Conservation (phyloP, 2,113 vertebrate genomes). For the Picathartes gymnocephalus region DNA sequence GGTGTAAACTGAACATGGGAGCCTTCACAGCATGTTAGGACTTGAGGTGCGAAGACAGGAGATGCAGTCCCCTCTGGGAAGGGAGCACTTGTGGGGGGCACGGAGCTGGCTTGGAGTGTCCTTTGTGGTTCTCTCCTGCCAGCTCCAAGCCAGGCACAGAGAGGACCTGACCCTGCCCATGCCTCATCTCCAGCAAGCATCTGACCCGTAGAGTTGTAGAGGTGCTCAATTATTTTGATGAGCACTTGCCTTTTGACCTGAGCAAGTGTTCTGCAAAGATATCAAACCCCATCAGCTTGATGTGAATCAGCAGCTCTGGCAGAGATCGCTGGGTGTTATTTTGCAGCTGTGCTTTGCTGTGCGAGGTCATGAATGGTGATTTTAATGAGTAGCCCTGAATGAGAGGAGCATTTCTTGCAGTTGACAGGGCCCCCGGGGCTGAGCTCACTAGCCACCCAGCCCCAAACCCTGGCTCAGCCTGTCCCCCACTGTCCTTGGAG, state of each 20-base stretch:
- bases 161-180: not conserved
- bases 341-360: not conserved
- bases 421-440: not conserved
- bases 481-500: not conserved
- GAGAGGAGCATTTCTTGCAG: not conserved
- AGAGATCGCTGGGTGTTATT: not conserved
- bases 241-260: not conserved
- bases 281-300: not conserved
- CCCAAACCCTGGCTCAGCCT: not conserved
- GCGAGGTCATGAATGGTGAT: rapidly evolving
- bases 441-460: not conserved
- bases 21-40: not conserved
- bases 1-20: not conserved
- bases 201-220: rapidly evolving
- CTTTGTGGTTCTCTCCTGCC: not conserved
- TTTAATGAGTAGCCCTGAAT: not conserved
- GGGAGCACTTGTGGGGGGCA: rapidly evolving
- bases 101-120: rapidly evolving
- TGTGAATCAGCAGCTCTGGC: not conserved
- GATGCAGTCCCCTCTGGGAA: not conserved
- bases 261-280: not conserved
- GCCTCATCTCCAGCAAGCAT: not conserved
- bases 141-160: not conserved
- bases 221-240: not conserved
- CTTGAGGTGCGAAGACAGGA: not conserved